Evolutionary conservation across 1,140 invertebrate genomes (phyloP).

Genomic region (Eulimnadia texana): DNA sequence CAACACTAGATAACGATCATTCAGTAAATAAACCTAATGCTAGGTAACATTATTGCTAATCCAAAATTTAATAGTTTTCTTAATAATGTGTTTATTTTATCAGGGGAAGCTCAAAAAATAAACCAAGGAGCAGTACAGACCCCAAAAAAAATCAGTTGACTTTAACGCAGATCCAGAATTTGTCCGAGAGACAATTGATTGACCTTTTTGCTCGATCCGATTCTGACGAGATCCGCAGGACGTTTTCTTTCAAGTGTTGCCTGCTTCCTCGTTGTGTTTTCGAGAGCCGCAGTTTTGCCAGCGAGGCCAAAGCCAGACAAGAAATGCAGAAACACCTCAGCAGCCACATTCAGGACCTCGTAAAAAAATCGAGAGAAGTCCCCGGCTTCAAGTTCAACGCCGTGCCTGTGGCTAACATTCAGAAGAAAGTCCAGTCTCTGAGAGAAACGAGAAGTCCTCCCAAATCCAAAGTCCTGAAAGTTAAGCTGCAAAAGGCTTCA

Average conservation of each 20-base stretch:
- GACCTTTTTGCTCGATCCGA: constrained; percentile 40
- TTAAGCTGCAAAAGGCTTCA: neutral
- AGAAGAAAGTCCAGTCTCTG: neutral
- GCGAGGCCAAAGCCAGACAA: constrained; percentile 37
- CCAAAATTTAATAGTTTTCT: too few relatives aligned
- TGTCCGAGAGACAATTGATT: constrained; percentile 37
- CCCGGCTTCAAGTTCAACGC: constrained; percentile 7
- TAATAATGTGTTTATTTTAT: too few relatives aligned
- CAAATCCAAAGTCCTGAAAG: neutral
- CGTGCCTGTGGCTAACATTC: neutral
- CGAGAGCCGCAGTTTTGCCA: constrained; percentile 41
- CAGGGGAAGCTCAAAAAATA: constrained; percentile 18
- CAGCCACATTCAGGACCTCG: constrained; percentile 33
- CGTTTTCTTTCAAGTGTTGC: constrained; percentile 39
- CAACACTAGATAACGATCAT: constrained; percentile 33
- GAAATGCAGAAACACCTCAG: constrained; percentile 38
- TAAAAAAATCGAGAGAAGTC: constrained; percentile 18
- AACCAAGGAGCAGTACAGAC: neutral
- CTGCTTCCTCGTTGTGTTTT: constrained; percentile 33
- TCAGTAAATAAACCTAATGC: constrained; percentile 22
- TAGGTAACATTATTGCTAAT: too few relatives aligned
- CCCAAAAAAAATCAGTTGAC: constrained; percentile 21
- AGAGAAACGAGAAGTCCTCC: neutral
- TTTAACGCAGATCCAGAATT: constrained; percentile 33
- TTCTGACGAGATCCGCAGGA: constrained; percentile 39